Evolutionary conservation across 2,113 vertebrate species (phyloP), one percentile per base, ranked within the genome.

Genomic region (Cheilinus undulatus): DNA sequence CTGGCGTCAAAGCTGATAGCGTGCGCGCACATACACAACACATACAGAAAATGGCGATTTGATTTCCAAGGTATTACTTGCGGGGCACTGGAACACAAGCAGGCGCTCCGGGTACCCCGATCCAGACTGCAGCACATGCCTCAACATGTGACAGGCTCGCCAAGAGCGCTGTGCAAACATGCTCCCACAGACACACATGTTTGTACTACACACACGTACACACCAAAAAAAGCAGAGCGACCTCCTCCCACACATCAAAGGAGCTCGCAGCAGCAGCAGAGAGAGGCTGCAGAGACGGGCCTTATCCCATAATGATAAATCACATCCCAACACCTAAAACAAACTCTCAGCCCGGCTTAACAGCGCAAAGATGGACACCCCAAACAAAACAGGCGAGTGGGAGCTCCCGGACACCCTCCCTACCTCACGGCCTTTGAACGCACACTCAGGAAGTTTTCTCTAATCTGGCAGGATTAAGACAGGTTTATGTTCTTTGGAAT

Each of bases 221-320:
- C 40, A 60, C 59, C 36, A 14, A 64, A 57, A 70, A 58, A 64
- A 72, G 19, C 13, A 20, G 36, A 68, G 23, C 30, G 15, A 14
- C 17, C 51, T 38, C 11, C 36, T 57, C 65, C 20, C 51, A 69
- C 24, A 76, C 69, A 77, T 81, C 59, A 73, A 83, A 82, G 53
- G 23, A 38, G 48, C 58, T 45, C 13, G 11, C 17, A 56, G 62
- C 3, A 56, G 62, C 3, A 12, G 59, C 49, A 61, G 77, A 71
- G 73, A 54, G 66, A 19, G 62, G 64, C 74, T 51, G 22, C 56
- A 54, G 64, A 50, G 72, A 79, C 4, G 7, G 54, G 56, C 67
- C 73, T 42, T 34, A 84, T 81, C 74, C 69, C 84, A 81, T 72
- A 51, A 69, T 61, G 69, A 76, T 64, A 75, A 86, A 83, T 87